Base-by-base conservation (phyloP, 2,888 invertebrate genomes). In the Cheilosia grossa region DNA sequence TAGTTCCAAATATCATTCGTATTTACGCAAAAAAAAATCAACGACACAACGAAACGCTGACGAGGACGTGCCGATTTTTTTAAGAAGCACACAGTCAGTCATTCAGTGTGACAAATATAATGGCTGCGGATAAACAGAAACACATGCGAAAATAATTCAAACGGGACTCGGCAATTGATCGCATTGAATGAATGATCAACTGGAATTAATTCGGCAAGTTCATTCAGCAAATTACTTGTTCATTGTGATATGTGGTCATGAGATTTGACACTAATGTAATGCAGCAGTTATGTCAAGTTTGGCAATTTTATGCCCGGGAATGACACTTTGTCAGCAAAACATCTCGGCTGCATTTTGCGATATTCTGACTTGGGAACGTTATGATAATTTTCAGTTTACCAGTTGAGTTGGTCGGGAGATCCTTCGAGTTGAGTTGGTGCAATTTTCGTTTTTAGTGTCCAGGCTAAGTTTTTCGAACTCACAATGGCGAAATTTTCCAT, bases 1-100 rank as follows among this genome's bases (percentile, higher is more conserved):
- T 79, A 79, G 82, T 83, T 79, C 82, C 82, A 83, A 83, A 83
- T 83, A 83, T 83, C 73, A 73, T 67, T 67, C 56, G 61, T 49
- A 56, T 72, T 61, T 69, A 58, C 30, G 58, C 63, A 27, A 63
- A 73, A 63, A 77, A 59, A 42, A 42, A 21, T 2, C 15, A n/a
- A 17, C 44, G 6, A 17, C 15, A 37, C 37, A 70, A 54, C 54
- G 30, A 73, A 82, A 30, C 59, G 42, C 72, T 77, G 69, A 64
- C 47, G 19, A 40, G 33, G 47, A 83, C 82, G 82, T 83, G 82
- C 44, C 6, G n/a, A 53, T 37, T 69, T 79, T 70, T 21, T n/a
- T 58, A 79, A 74, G 27, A 53, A 33, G 10, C 37, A 40, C 53
- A 49, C 56, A 54, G 42, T 37, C 56, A 54, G 42, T 37, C 37